Base-by-base conservation (phyloP, 2,113 vertebrate species). In the Lamprotornis superbus region DNA sequence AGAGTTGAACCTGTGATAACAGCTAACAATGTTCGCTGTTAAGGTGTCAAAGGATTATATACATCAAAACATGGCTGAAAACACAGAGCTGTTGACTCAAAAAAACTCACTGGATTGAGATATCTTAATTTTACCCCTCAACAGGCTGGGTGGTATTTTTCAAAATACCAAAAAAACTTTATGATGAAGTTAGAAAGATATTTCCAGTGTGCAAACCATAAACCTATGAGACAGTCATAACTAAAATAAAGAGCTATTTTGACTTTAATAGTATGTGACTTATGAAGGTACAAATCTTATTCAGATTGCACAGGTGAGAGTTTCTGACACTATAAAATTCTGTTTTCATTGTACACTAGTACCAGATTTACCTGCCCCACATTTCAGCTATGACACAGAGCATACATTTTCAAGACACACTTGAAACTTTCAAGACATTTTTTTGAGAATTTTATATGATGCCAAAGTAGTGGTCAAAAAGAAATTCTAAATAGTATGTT, bases 301-400 rank as follows among this genome's bases (percentile, higher is more conserved):
- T 84, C 20, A 7, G 2, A 30, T 75, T 64, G 11, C 20, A 49
- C 7, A 40, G 1, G 0, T 13, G 2, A 44, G 6, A 40, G 5
- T 11, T 78, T 56, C 12, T 83, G 7, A 18, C 8, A 23, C 17
- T 50, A 8, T n/a, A 68, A 75, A 82, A 55, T 49, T 49, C 5
- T 61, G 4, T 2, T 40, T 75, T 67, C 55, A 20, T 55, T 49
- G 22, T 50, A 47, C 12, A 3, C 7, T 33, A 59, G 3, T 11
- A 49, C 5, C 5, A 75, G 30, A 27, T 73, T 64, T 76, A 42
- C 35, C 12, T 42, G 11, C 2, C 12, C 9, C 12, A 23, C 10
- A 7, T 67, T 47, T 84, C 25, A 75, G 11, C 39, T 82, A 11
- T 71, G 15, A 31, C 18, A 35, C 7, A 53, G 5, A 46, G 10